Base-by-base conservation (phyloP, 2,888 invertebrate species). In the Caenorhabditis sp. region DNA sequence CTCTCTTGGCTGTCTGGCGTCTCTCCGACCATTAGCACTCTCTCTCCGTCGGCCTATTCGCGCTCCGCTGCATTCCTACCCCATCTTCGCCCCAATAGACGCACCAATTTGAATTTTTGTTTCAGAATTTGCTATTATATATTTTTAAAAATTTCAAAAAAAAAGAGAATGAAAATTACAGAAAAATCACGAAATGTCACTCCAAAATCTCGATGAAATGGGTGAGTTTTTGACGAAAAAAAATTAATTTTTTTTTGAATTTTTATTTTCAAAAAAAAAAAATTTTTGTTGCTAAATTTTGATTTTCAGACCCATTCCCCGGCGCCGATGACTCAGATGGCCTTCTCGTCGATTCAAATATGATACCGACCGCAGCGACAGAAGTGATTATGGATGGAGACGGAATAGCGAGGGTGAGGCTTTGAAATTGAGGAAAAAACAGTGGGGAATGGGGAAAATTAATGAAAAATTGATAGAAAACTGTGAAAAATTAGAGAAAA, bases 341-440 rank as follows among this genome's bases (percentile, higher is more conserved):
- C 22, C 56, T 71, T 47, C 60, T 76, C 13, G 72, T 62, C 13
- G 76, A 81, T 51, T 26, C 81, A 1, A 65, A 70, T 35, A 67
- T 76, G 58, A 80, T 80, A n/a, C 80, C 80, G 35, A 60, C 81
- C 1, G 76, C 60, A 9, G 76, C 64, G 20, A 81, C 65, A n/a
- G 81, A 81, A 76, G 81, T 76, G 11, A 71, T 81, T 1, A 81
- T 81, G 81, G 37, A 60, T 1, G 81, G 70, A 2, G 81, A 81
- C 55, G 81, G 81, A 47, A 55, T 72, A 2, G 67, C 61, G 44
- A 32, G 53, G 22, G 68, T 62, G 20, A 1, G 11, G 44, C 18
- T 40, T 40, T 13, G 2, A 40, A 40, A 40, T 40, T n/a, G n/a
- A n/a, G n/a, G n/a, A 32, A 32, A 32, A 32, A 32, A 32, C 4